Evolutionary conservation across 2,797 vertebrate genomes (phyloP).

Genomic region (Gadopsis bispinosus): DNA sequence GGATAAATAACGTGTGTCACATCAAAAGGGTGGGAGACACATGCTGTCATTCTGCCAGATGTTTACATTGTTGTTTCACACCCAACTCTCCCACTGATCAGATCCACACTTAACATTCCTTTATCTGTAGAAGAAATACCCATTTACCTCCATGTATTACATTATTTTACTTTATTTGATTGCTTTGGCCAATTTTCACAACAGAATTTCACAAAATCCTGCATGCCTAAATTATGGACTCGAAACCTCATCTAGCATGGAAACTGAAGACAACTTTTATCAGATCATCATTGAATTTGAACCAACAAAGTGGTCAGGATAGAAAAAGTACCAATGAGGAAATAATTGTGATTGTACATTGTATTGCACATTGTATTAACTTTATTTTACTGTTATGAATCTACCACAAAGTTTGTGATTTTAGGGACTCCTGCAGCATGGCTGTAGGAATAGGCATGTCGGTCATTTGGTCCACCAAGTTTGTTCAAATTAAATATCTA

Average conservation of each 20-base stretch:
- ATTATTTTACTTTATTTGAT: neutral
- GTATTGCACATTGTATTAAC: neutral
- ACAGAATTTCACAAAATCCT: neutral
- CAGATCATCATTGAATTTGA: neutral
- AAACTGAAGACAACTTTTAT: neutral
- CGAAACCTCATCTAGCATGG: neutral
- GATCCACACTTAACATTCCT: constrained; percentile 20
- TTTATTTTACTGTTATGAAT: neutral
- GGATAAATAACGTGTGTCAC: constrained; percentile 50
- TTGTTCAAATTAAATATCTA: neutral
- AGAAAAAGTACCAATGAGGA: too few relatives aligned
- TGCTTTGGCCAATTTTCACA: neutral
- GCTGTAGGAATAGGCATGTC: neutral
- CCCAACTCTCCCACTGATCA: constrained; percentile 21
- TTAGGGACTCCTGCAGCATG: neutral
- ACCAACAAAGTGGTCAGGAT: neutral
- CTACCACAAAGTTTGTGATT: too few relatives aligned
- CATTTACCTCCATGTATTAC: neutral
- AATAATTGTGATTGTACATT: neutral
- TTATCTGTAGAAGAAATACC: constrained; percentile 10
- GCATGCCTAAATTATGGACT: neutral
- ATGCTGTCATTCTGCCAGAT: constrained; percentile 61
- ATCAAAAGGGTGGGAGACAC: constrained; percentile 56
- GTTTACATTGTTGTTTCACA: constrained; percentile 54
- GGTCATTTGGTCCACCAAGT: neutral